Base-by-base conservation (phyloP, 2,113 vertebrate species). In the Elgaria multicarinata region DNA sequence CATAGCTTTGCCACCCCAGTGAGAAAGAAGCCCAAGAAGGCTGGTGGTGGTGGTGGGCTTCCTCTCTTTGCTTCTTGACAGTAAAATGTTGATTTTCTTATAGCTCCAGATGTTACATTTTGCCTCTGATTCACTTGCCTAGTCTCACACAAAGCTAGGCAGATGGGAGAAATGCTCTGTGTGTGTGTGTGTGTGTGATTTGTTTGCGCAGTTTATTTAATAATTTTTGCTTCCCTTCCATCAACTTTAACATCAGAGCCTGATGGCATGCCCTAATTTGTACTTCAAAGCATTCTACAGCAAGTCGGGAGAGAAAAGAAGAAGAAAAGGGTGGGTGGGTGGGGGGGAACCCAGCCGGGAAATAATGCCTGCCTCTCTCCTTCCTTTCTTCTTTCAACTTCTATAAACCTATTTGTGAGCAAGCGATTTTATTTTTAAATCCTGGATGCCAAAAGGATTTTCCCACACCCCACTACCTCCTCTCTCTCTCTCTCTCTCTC, bases 281-380 rank as follows among this genome's bases (percentile, higher is more conserved):
- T 92, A 93, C 92, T 93, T 95, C 93, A 94, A 93, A 94, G 93
- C 1, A 12, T 87, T 88, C 14, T 2, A 83, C 92, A 72, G 92
- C 90, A 83, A 85, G 64, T 79, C 80, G 69, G 75, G 2, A 55
- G 72, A 88, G 90, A 22, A 33, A 2, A 53, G 69, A 46, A 85
- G 20, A 36, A 46, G 2, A 74, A 86, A n/a, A n/a, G n/a, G n/a
- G n/a, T n/a, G n/a, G n/a, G n/a, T n/a, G n/a, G n/a, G n/a, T n/a
- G n/a, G n/a, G n/a, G n/a, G n/a, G 74, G 1, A 22, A 42, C 74
- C 24, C 4, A 33, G 26, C 84, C 33, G 0, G 18, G 36, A 67
- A 91, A 86, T 42, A 75, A 53, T 24, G 22, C 67, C 31, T 16
- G 7, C 31, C 69, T 33, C 78, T 74, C 44, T 83, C 83, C 85